Evolutionary conservation across 2,797 vertebrate genomes (phyloP).

Genomic region (Ispidina picta): DNA sequence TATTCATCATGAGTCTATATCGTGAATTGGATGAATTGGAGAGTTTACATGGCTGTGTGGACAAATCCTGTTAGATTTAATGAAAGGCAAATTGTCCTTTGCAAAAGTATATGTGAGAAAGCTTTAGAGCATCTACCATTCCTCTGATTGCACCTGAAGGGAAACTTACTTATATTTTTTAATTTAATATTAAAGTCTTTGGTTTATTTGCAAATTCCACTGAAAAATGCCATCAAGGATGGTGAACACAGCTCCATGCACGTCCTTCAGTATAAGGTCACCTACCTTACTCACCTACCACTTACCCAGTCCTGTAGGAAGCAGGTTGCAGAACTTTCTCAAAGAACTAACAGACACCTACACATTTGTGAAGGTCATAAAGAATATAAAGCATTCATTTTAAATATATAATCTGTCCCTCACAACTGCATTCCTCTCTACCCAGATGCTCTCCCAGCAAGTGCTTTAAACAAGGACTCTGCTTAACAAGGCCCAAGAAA

Average conservation of each 20-base stretch:
- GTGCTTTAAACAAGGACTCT: background rate
- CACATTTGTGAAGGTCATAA: background rate
- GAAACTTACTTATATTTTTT: background rate
- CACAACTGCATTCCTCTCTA: background rate
- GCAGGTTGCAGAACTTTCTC: background rate
- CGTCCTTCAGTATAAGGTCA: background rate
- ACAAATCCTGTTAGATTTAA: slow-evolving; percentile 8
- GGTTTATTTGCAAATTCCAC: background rate
- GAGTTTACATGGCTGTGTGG: background rate
- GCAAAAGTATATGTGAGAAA: background rate
- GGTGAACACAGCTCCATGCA: background rate
- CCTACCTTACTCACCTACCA: background rate
- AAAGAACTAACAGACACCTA: background rate
- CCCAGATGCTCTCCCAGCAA: background rate
- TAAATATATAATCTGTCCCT: background rate
- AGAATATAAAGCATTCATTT: background rate
- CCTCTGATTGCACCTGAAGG: background rate
- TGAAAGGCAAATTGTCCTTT: background rate
- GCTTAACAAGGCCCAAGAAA: background rate
- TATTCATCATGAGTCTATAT: slow-evolving; percentile 42
- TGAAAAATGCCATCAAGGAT: background rate
- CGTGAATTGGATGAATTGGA: background rate
- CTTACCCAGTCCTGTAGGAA: background rate
- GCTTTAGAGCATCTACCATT: background rate
- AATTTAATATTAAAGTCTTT: no score